These are phyloP conservation scores for Drosophila limbata DNA, from an alignment of 2,888 invertebrate species.

Conservation along the genomic window DNA sequence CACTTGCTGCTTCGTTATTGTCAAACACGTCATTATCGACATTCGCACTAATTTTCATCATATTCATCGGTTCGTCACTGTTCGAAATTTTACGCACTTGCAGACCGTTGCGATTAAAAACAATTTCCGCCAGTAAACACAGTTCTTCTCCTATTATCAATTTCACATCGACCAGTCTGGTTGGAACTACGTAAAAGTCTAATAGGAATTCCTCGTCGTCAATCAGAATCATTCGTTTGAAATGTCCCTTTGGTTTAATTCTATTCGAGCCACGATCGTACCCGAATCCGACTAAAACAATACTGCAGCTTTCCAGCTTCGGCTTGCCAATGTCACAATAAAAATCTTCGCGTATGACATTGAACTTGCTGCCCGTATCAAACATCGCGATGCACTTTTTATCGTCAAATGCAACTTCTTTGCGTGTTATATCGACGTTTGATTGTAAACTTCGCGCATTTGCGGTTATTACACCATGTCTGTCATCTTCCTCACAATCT, in stretches of 20 bases:
- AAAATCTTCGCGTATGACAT: background rate
- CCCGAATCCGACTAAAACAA: background rate
- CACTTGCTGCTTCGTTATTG: conserved; percentile 1
- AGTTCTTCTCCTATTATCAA: too few relatives aligned
- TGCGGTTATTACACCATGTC: too few relatives aligned
- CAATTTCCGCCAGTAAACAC: background rate
- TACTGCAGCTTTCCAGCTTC: background rate
- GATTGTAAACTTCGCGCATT: background rate
- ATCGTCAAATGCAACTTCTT: background rate
- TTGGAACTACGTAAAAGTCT: background rate
- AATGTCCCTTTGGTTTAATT: background rate
- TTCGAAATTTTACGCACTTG: background rate
- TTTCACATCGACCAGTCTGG: background rate
- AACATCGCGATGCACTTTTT: conserved; percentile 5
- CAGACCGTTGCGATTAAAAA: background rate
- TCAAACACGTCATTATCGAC: conserved; percentile 1
- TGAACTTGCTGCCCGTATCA: conserved; percentile 15
- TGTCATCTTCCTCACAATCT: too few relatives aligned
- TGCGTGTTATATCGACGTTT: conserved; percentile 2
- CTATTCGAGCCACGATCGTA: too few relatives aligned
- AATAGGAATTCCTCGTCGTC: background rate
- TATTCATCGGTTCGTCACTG: background rate
- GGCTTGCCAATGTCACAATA: background rate
- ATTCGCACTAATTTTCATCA: background rate
- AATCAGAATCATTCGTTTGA: background rate